Conservation (phyloP, 2,888 invertebrate species). For the Helleia helle region DNA sequence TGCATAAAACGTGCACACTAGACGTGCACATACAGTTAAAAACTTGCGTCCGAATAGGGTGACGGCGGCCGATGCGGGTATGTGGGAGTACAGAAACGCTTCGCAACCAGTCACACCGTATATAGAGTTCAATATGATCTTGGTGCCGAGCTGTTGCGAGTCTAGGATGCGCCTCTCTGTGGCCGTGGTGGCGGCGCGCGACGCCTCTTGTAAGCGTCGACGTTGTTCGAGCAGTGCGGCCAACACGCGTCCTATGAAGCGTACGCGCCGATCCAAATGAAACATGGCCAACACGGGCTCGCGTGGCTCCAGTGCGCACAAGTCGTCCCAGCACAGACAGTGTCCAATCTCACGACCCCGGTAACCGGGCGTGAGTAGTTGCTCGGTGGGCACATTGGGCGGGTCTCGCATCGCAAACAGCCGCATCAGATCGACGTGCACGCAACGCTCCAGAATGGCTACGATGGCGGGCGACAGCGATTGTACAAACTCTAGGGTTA, state of each 20-base stretch:
- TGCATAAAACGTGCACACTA: too few relatives aligned
- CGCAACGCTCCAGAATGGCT: slow-evolving; percentile 2
- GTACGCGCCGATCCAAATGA: slow-evolving; percentile 5
- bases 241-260: slow-evolving; percentile 4
- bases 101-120: too few relatives aligned
- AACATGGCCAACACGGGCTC: slow-evolving; percentile 7
- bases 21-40: too few relatives aligned
- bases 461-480: background rate
- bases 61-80: too few relatives aligned
- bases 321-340: slow-evolving; percentile 4
- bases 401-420: background rate
- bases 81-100: too few relatives aligned
- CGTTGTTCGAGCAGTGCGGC: slow-evolving; percentile 3
- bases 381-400: slow-evolving; percentile 1
- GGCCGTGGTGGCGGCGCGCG: slow-evolving; percentile 1
- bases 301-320: slow-evolving; percentile 3
- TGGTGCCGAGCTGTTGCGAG: slow-evolving; percentile 5
- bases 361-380: slow-evolving; percentile 2
- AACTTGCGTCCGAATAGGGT: too few relatives aligned
- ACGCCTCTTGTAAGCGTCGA: slow-evolving; percentile 1
- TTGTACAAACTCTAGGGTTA: slow-evolving; percentile 1
- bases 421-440: slow-evolving; percentile 3
- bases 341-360: slow-evolving; percentile 8
- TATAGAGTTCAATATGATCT: too few relatives aligned
- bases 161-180: slow-evolving; percentile 5